Evolutionary conservation across 2,888 invertebrate species (phyloP).

Genomic region (Chloroclysta siterata): DNA sequence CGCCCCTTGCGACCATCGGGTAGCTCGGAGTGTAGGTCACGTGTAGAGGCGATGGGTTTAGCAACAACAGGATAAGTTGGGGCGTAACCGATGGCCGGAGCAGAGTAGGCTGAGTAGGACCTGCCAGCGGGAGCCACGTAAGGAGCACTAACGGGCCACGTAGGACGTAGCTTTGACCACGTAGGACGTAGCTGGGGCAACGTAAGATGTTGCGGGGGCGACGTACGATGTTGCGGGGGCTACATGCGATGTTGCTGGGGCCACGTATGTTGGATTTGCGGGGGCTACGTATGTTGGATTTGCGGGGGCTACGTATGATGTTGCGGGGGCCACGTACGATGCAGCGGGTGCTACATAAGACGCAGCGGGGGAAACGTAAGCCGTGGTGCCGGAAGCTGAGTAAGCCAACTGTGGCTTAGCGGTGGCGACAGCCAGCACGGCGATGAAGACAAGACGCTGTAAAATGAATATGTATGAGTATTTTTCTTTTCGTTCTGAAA

Average conservation of each 20-base stretch:
- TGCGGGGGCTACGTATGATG: slow-evolving; percentile 14
- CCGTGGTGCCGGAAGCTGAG: slow-evolving; percentile 4
- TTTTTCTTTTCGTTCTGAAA: too few species aligned
- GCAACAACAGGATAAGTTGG: slow-evolving; percentile 4
- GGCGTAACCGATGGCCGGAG: slow-evolving; percentile 7
- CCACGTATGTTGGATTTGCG: slow-evolving; percentile 8
- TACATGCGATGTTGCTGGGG: slow-evolving; percentile 7
- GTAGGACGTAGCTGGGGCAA: background rate
- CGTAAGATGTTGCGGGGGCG: background rate
- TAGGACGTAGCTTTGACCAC: slow-evolving; percentile 9
- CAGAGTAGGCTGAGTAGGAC: slow-evolving; percentile 8
- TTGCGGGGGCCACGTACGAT: slow-evolving; percentile 17
- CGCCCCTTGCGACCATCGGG: slow-evolving; percentile 5
- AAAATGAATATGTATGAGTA: slow-evolving; percentile 26
- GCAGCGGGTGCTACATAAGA: slow-evolving; percentile 11
- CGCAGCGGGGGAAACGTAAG: slow-evolving; percentile 9
- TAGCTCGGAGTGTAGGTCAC: slow-evolving; percentile 3
- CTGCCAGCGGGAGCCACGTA: too few species aligned
- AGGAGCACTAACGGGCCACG: slow-evolving; percentile 2
- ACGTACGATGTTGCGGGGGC: slow-evolving; percentile 10
- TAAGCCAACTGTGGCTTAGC: slow-evolving; percentile 43
- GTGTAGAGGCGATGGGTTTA: background rate
- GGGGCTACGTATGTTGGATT: slow-evolving; percentile 14
- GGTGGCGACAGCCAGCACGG: slow-evolving; percentile 62
- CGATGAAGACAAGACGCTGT: slow-evolving; percentile 54